These are phyloP conservation scores for Drosophila prostipennis DNA, from an alignment of 2,888 invertebrate species.

Conservation along the genomic window DNA sequence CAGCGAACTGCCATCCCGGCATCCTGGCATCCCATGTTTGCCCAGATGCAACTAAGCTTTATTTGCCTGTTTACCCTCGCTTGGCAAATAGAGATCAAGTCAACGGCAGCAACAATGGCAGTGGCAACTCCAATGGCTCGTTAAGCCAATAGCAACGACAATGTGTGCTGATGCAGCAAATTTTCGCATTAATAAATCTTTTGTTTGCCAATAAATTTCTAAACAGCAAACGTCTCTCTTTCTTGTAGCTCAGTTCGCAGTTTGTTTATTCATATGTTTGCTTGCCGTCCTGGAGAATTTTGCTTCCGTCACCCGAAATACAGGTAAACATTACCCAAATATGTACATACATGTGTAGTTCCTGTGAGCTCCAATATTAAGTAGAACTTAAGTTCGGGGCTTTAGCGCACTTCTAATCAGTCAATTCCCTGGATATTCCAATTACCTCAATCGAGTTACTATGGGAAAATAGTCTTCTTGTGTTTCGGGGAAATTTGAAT, in stretches of 20 bases:
- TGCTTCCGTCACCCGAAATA: slow-evolving; percentile 4
- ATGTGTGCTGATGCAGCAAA: slow-evolving; percentile 67
- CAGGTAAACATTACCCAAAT: not conserved
- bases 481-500: slow-evolving; percentile 13
- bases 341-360: not conserved
- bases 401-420: slow-evolving; percentile 24
- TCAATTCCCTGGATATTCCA: slow-evolving; percentile 6
- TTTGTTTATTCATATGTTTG: slow-evolving; percentile 35
- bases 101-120: slow-evolving; percentile 38
- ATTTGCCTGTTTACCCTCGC: slow-evolving; percentile 52
- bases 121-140: slow-evolving; percentile 19
- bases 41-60: slow-evolving; percentile 63
- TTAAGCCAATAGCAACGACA: slow-evolving; percentile 49
- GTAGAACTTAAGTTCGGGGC: slow-evolving; percentile 20
- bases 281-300: not conserved
- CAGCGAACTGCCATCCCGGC: not conserved
- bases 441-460: slow-evolving; percentile 21
- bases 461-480: slow-evolving; percentile 7
- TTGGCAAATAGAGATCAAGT: slow-evolving; percentile 42
- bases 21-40: slow-evolving; percentile 19
- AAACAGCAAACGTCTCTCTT: slow-evolving; percentile 49
- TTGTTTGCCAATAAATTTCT: slow-evolving; percentile 72
- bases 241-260: slow-evolving; percentile 1
- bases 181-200: slow-evolving; percentile 72
- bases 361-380: not conserved